Conservation (phyloP, 2,888 invertebrate genomes). For the Pollenia amentaria region DNA sequence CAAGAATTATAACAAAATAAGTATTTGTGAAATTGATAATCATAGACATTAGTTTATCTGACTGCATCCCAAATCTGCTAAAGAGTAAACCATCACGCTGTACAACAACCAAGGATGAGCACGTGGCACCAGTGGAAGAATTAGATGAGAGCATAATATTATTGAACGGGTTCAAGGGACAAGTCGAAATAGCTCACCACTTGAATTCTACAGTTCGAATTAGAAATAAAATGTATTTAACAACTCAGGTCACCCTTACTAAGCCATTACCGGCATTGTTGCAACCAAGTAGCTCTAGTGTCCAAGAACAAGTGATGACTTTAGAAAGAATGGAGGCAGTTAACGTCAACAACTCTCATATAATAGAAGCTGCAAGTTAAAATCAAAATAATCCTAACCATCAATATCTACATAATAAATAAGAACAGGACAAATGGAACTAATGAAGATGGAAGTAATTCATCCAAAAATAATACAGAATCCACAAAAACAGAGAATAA, state of each 20-base stretch:
- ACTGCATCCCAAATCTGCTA: slow-evolving; percentile 19
- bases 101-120: slow-evolving; percentile 34
- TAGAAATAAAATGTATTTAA: slow-evolving; percentile 4
- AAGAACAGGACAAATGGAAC: not conserved
- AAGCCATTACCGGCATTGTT: slow-evolving; percentile 16
- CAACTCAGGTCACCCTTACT: slow-evolving; percentile 15
- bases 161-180: slow-evolving; percentile 1
- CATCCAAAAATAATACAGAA: too few relatives aligned
- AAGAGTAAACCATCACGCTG: slow-evolving; percentile 31
- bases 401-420: not conserved
- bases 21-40: too few relatives aligned
- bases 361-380: slow-evolving; percentile 31
- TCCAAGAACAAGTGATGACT: slow-evolving; percentile 18
- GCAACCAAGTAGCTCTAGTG: not conserved
- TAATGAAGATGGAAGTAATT: not conserved
- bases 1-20: too few relatives aligned
- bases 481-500: too few relatives aligned
- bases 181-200: slow-evolving; percentile 23
- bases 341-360: too few relatives aligned
- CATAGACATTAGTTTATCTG: slow-evolving; percentile 26
- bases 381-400: slow-evolving; percentile 10
- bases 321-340: slow-evolving; percentile 28
- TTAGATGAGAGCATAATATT: slow-evolving; percentile 16
- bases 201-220: too few relatives aligned
- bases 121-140: slow-evolving; percentile 36